phyloP scores from a whole-genome alignment of 2,797 vertebrate genomes.

The Hylomyscus alleni region DNA sequence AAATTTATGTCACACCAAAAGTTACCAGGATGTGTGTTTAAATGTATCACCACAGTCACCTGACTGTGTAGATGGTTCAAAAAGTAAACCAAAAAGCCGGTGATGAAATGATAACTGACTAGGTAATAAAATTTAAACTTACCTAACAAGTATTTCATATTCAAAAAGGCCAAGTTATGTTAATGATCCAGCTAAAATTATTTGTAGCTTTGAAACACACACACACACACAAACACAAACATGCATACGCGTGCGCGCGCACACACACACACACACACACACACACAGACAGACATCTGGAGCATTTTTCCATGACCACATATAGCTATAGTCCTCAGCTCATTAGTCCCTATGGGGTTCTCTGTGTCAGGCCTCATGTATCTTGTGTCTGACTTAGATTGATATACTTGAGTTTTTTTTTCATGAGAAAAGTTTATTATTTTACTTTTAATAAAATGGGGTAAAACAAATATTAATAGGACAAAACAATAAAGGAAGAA shows the following conservation, averaged over 20 bases:
- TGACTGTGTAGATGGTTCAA: neutral
- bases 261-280: neutral
- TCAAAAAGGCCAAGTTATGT: neutral
- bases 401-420: slow-evolving; percentile 50
- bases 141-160: neutral
- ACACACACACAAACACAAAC: neutral
- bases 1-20: neutral
- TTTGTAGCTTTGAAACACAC: slow-evolving; percentile 38
- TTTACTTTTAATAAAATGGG: neutral
- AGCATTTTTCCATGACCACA: neutral
- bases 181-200: neutral
- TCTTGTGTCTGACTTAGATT: slow-evolving; percentile 13
- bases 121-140: neutral
- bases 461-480: neutral
- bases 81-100: neutral
- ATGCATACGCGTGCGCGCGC: too few species aligned
- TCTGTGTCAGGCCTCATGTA: neutral
- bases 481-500: neutral
- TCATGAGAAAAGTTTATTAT: neutral
- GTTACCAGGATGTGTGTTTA: neutral
- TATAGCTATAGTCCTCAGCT: neutral
- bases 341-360: neutral
- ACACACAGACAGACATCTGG: neutral
- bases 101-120: neutral
- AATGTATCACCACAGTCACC: neutral